Evolutionary conservation across 2,888 invertebrate species (phyloP), one percentile per base, ranked within the genome.

Genomic region (Eumerus sabulonum): DNA sequence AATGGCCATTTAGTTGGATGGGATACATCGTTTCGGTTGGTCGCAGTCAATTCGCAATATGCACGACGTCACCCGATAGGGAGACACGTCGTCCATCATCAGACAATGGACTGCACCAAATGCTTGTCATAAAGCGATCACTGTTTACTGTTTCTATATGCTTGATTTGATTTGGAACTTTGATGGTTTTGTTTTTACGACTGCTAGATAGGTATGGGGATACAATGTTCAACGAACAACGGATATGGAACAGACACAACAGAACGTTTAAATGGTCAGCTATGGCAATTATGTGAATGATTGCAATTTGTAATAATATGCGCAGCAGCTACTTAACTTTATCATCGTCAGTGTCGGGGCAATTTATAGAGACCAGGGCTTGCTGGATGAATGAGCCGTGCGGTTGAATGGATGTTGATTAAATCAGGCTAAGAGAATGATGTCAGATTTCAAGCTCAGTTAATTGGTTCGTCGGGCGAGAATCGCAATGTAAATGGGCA

Each of bases 381-480:
- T 12, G 18, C 47, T 42, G 62, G 51, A 59, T 67, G 60, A 35
- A 66, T 76, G 67, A 14, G 18, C 40, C 3, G 40, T 36, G 7
- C 27, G 27, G 7, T 11, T 42, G 60, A 44, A 51, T 56, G 63
- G 56, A 53, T 12, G 70, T n/a, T 60, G 64, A 79, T 79, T 79
- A 68, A 67, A 27, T 59, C 62, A 50, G 67, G 45, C 35, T 12
- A 45, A 66, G 18, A 53, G 79, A 79, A 79, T 79, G 74, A 79
- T 79, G 79, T 79, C 79, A 79, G 79, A 79, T 74, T 79, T 77
- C 44, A 45, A 68, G 68, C 63, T 48, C 19, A 50, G 18, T 79
- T 79, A 79, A 79, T 79, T 74, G 64, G 42, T 9, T n/a, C 38
- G 68, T 16, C 27, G 48, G 59, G 44, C 27, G 48, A 59, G 44